A percentile compares a stretch with the other conserved stretches of the same genome.
These are phyloP conservation scores for Hydrocynus forskahlii DNA, from an alignment of 2,797 vertebrate species.

Conservation along the genomic window DNA sequence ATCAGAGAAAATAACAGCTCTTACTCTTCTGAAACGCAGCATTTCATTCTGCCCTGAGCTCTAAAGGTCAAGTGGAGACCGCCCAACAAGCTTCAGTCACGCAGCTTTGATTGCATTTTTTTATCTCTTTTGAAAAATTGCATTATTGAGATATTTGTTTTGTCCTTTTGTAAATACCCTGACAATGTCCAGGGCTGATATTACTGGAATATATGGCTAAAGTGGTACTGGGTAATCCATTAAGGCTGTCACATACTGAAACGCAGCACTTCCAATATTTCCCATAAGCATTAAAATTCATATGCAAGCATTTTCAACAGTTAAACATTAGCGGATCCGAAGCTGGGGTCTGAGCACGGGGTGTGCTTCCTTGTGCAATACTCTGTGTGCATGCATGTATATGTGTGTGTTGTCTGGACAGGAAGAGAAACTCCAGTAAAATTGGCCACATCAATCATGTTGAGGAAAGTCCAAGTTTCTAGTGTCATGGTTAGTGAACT, in stretches of 20 bases:
- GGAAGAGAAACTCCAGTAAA: constrained; percentile 46
- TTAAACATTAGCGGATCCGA: constrained; percentile 41
- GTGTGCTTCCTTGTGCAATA: constrained; percentile 32
- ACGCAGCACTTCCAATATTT: constrained; percentile 5
- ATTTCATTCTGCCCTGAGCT: constrained; percentile 24
- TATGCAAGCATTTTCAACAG: constrained; percentile 23
- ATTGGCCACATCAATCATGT: constrained; percentile 50
- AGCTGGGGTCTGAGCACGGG: neutral
- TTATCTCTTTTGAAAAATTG: neutral
- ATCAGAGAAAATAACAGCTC: constrained; percentile 75
- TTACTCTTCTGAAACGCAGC: constrained; percentile 55
- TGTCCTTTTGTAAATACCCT: neutral
- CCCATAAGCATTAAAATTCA: constrained; percentile 13
- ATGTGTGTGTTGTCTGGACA: constrained; percentile 31
- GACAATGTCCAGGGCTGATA: neutral
- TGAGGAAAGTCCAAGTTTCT: constrained; percentile 38
- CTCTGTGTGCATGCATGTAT: constrained; percentile 8
- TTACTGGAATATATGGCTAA: neutral
- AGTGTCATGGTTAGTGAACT: constrained; percentile 28
- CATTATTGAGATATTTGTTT: neutral
- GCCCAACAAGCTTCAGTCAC: constrained; percentile 19
- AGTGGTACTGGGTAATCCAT: constrained; percentile 18
- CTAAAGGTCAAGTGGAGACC: constrained; percentile 21
- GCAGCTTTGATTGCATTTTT: neutral
- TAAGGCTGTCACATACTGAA: neutral